Evolutionary conservation across 1,140 invertebrate genomes (phyloP).

Genomic region (Drosophila seguyi): DNA sequence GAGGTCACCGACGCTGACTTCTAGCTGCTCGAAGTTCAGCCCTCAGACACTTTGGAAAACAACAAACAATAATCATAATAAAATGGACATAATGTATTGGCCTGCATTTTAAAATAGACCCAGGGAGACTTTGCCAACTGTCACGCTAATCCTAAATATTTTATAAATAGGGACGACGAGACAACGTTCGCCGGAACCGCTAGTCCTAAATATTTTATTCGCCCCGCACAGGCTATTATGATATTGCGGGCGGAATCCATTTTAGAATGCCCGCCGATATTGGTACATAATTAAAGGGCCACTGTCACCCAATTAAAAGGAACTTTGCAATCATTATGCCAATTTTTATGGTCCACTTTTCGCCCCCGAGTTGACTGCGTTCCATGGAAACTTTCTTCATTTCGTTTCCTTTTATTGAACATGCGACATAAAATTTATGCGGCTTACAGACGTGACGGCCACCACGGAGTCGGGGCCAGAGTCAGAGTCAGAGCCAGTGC

Average conservation of each 20-base stretch:
- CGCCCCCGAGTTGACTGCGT: conserved; percentile 1
- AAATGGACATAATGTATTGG: conserved; percentile 37
- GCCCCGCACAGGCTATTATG: neutral
- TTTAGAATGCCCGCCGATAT: conserved; percentile 1
- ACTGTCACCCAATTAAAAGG: conserved; percentile 58
- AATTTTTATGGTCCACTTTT: conserved; percentile 51
- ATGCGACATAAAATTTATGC: conserved; percentile 69
- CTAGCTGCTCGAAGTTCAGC: neutral
- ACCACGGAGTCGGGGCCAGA: neutral
- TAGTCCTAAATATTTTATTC: conserved; percentile 24
- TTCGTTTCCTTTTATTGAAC: conserved; percentile 56
- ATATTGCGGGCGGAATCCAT: neutral
- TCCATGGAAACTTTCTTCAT: conserved; percentile 53
- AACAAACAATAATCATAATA: conserved; percentile 19
- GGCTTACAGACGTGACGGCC: conserved; percentile 66
- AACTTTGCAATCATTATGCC: conserved; percentile 61
- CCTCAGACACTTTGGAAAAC: neutral
- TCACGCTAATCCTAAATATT: conserved; percentile 28
- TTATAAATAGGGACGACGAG: no score
- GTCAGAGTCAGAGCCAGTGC: neutral
- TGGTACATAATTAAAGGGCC: conserved; percentile 45
- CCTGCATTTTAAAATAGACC: conserved; percentile 13
- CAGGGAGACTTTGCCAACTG: conserved; percentile 5
- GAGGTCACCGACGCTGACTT: neutral
- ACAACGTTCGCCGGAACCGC: no score